Percentiles rank a stretch among this genome's conserved stretches.
These are phyloP conservation scores for Rachycentron canadum DNA, from an alignment of 2,797 vertebrate genomes.

Conservation along the genomic window DNA sequence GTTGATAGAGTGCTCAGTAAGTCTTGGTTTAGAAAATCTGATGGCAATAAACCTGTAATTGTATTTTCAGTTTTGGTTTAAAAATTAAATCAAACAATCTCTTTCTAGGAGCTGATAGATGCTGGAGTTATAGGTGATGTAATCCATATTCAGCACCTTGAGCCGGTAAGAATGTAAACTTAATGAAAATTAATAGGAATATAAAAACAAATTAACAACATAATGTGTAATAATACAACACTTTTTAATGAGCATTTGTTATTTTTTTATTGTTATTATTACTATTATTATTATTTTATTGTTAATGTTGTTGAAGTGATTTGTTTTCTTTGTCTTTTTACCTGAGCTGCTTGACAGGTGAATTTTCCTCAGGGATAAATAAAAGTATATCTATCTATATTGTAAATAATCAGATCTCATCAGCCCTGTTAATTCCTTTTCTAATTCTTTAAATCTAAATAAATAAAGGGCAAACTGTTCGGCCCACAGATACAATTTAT, in stretches of 20 bases:
- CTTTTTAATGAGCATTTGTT: too few species aligned
- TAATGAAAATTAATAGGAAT: not conserved
- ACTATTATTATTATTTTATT: too few species aligned
- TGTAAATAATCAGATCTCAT: not conserved
- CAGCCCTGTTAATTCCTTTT: not conserved
- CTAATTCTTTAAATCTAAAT: not conserved
- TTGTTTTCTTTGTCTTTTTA: too few species aligned
- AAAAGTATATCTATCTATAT: not conserved
- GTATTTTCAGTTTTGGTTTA: not conserved
- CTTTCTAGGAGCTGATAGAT: constrained; percentile 84
- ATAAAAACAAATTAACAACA: not conserved
- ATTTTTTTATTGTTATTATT: too few species aligned
- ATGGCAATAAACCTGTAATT: not conserved
- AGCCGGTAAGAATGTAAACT: constrained; percentile 82
- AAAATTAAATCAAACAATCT: not conserved
- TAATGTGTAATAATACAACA: too few species aligned
- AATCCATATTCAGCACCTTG: constrained; percentile 90
- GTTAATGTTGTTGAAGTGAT: too few species aligned
- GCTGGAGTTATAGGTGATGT: constrained; percentile 86
- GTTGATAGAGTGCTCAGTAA: not conserved
- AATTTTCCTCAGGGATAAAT: too few species aligned
- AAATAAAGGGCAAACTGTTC: not conserved
- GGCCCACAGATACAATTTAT: not conserved
- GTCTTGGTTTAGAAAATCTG: not conserved
- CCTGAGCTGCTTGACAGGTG: too few species aligned